Conservation (phyloP, 2,113 vertebrate species). For the Dicerorhinus sumatrensis region DNA sequence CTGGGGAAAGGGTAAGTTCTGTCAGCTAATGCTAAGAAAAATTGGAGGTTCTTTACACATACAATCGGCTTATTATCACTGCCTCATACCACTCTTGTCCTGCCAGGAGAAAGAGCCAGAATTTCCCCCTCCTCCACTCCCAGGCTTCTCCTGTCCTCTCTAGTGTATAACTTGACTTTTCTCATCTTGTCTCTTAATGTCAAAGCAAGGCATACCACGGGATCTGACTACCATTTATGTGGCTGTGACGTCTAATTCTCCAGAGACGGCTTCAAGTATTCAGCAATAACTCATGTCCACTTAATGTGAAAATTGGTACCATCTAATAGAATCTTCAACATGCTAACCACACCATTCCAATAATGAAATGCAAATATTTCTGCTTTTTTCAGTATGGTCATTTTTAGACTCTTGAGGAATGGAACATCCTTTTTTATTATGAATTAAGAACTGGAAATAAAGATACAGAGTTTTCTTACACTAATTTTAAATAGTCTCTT, state of each 20-base stretch:
- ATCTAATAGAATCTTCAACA: conserved; percentile 66
- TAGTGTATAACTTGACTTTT: conserved; percentile 17
- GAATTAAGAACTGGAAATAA: conserved; percentile 39
- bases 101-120: background rate
- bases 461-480: background rate
- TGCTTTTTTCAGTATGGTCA: background rate
- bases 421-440: conserved; percentile 7
- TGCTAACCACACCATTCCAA: conserved; percentile 65
- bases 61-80: background rate
- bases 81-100: background rate
- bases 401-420: conserved; percentile 44
- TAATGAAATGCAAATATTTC: conserved; percentile 76
- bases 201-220: background rate
- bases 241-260: conserved; percentile 61
- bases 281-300: conserved; percentile 75
- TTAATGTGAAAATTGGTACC: conserved; percentile 76
- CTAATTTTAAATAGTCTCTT: background rate
- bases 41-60: background rate
- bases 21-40: background rate
- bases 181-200: conserved; percentile 60
- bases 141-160: background rate
- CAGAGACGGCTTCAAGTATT: conserved; percentile 49
- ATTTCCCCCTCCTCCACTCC: background rate
- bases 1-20: background rate
- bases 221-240: conserved; percentile 54